phyloP scores from a whole-genome alignment of 2,113 vertebrate genomes.

The Coregonus clupeaformis region DNA sequence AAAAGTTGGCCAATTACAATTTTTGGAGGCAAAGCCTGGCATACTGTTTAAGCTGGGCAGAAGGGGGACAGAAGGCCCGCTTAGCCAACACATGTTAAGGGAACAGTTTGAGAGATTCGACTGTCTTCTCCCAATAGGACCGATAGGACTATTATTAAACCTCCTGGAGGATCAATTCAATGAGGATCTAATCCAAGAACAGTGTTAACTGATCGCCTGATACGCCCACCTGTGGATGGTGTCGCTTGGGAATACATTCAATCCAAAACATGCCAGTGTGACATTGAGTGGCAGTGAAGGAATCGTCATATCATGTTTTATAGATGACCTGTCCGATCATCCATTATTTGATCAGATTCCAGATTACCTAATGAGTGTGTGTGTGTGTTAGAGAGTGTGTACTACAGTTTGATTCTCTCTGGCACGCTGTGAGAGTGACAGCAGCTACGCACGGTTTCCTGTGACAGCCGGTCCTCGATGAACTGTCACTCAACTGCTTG shows the following conservation, averaged over 20 bases:
- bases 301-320: conserved; percentile 43
- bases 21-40: neutral
- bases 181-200: neutral
- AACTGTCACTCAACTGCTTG: too few relatives aligned
- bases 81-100: neutral
- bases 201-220: neutral
- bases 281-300: conserved; percentile 8
- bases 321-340: conserved; percentile 46
- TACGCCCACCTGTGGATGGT: neutral
- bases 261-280: neutral
- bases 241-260: neutral
- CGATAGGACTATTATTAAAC: neutral
- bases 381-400: too few relatives aligned
- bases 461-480: too few relatives aligned
- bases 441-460: too few relatives aligned
- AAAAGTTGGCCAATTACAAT: conserved; percentile 8
- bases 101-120: neutral
- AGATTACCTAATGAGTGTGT: too few relatives aligned
- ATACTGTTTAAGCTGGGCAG: conserved; percentile 12
- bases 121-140: neutral
- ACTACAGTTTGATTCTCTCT: too few relatives aligned
- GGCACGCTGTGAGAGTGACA: too few relatives aligned
- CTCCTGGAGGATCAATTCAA: neutral
- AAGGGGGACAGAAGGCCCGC: neutral
- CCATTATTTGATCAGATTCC: too few relatives aligned